phyloP scores from a whole-genome alignment of 2,888 invertebrate genomes.

The Meloe dianella region DNA sequence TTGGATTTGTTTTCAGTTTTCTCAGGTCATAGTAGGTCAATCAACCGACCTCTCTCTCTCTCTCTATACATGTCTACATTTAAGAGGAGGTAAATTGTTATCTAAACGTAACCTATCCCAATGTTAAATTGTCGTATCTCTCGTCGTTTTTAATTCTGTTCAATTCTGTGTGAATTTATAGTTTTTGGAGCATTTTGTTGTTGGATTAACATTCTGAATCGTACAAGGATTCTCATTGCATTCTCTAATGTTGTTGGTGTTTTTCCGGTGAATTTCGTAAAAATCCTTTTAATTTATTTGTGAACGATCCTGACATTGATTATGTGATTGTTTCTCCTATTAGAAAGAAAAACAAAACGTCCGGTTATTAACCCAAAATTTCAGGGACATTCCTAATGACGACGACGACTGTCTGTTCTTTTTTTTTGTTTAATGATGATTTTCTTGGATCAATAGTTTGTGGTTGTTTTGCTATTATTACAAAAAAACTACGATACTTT shows the following conservation, averaged over 20 bases:
- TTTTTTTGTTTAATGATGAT: too few species aligned
- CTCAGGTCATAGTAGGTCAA: slow-evolving; percentile 3
- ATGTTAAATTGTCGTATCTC: not conserved
- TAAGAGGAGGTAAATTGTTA: not conserved
- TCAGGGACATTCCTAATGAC: slow-evolving; percentile 31
- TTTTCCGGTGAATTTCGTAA: not conserved
- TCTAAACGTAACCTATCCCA: not conserved
- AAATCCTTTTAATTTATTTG: slow-evolving; percentile 38
- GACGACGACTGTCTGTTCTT: too few species aligned
- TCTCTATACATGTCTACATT: not conserved
- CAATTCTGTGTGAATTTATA: too few species aligned
- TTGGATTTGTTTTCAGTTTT: not conserved
- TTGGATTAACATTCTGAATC: too few species aligned
- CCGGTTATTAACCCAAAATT: slow-evolving; percentile 36
- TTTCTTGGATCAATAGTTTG: too few species aligned
- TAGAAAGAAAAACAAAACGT: too few species aligned
- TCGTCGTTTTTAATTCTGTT: too few species aligned
- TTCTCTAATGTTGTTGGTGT: too few species aligned
- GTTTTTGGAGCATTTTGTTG: too few species aligned
- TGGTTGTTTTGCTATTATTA: too few species aligned
- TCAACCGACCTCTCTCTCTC: not conserved
- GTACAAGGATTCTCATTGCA: too few species aligned
- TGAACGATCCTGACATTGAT: slow-evolving; percentile 38
- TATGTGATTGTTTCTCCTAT: slow-evolving; percentile 27
- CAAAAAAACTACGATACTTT: too few species aligned